phyloP scores from a whole-genome alignment of 2,113 vertebrate species.

The Cololabis saira region DNA sequence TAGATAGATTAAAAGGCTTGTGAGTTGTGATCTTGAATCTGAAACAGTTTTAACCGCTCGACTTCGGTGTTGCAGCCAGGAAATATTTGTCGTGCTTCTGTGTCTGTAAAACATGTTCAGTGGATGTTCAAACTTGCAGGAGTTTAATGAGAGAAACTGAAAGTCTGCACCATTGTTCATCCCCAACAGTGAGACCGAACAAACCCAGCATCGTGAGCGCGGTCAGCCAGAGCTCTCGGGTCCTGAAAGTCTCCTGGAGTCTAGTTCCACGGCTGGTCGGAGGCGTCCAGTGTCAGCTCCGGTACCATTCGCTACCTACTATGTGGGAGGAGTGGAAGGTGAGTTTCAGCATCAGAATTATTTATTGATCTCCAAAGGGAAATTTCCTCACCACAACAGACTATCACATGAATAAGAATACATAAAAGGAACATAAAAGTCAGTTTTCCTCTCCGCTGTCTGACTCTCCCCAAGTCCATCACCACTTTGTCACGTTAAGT shows the following conservation, averaged over 20 bases:
- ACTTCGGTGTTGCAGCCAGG: too few relatives aligned
- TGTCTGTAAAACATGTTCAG: too few relatives aligned
- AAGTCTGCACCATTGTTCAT: neutral
- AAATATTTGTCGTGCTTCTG: too few relatives aligned
- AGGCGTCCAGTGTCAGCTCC: conserved; percentile 86
- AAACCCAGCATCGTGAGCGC: conserved; percentile 82
- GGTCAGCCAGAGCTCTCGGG: conserved; percentile 77
- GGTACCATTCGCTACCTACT: conserved; percentile 58
- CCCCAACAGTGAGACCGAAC: conserved; percentile 86
- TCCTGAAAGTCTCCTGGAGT: conserved; percentile 86
- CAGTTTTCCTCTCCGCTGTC: too few relatives aligned
- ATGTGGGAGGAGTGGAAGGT: conserved; percentile 86
- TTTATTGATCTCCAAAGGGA: neutral
- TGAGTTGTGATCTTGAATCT: too few relatives aligned
- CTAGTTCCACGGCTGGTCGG: conserved; percentile 69
- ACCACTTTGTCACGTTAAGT: too few relatives aligned
- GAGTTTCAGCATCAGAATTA: conserved; percentile 20
- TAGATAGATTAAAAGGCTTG: too few relatives aligned
- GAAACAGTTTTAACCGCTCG: too few relatives aligned
- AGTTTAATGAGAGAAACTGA: neutral
- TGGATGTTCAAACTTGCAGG: neutral
- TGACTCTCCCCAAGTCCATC: too few relatives aligned
- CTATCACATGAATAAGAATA: too few relatives aligned
- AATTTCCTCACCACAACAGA: too few relatives aligned
- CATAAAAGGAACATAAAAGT: too few relatives aligned